Evolutionary conservation across 2,797 vertebrate genomes (phyloP).

Genomic region (Poecile montanus): DNA sequence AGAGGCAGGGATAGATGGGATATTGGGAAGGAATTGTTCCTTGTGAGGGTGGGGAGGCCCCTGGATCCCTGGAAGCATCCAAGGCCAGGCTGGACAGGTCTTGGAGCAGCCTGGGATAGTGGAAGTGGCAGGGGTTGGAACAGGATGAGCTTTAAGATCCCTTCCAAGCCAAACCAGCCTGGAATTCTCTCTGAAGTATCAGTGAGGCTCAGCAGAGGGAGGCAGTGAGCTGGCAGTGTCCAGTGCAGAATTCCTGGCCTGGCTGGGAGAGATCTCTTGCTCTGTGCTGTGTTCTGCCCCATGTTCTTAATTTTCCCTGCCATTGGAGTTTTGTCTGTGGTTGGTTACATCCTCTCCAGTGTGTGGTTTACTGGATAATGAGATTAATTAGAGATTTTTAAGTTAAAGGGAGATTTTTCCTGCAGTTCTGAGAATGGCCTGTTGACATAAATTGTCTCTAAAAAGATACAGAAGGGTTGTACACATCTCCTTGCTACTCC

Average conservation of each 20-base stretch:
- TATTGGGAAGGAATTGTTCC: rapidly evolving
- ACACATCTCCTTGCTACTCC: background rate
- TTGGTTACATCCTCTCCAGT: background rate
- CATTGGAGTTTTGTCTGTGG: rapidly evolving
- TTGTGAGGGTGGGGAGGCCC: rapidly evolving
- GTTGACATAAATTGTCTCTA: background rate
- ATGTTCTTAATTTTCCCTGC: background rate
- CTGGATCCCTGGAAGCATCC: background rate
- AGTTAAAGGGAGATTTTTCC: background rate
- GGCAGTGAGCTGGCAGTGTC: background rate
- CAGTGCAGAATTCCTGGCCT: rapidly evolving
- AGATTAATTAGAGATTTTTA: background rate
- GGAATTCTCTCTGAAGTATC: background rate
- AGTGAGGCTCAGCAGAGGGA: background rate
- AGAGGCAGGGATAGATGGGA: background rate
- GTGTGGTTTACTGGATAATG: background rate
- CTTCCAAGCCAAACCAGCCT: background rate
- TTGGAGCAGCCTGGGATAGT: background rate
- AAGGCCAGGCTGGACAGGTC: rapidly evolving
- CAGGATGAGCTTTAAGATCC: background rate
- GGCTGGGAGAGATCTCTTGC: rapidly evolving
- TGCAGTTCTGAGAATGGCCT: background rate
- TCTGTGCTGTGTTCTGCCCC: background rate
- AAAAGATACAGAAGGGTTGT: background rate
- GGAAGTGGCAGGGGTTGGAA: background rate